Conservation (phyloP, 2,888 invertebrate species). For the Cryptophagus acutangulus region DNA sequence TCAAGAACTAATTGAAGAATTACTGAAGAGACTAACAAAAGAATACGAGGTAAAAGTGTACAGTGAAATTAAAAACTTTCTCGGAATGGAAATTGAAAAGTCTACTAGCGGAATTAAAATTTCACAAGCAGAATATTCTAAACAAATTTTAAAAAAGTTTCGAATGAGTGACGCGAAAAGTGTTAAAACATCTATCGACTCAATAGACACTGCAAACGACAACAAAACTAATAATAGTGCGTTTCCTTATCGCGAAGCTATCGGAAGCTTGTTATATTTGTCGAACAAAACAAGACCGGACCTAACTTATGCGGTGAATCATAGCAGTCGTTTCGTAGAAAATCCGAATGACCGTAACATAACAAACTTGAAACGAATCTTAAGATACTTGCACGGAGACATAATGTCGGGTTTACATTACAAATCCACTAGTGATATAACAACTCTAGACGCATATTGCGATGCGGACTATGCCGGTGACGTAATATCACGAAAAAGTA, state of each 20-base stretch:
- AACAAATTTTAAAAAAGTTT: too few relatives aligned
- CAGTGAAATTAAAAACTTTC: too few relatives aligned
- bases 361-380: conserved; percentile 9
- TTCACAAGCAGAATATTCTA: too few relatives aligned
- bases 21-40: too few relatives aligned
- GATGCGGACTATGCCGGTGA: conserved; percentile 25
- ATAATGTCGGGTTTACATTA: background rate
- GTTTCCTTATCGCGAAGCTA: conserved; percentile 20
- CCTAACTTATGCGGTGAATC: conserved; percentile 19
- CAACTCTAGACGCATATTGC: conserved; percentile 11
- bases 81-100: too few relatives aligned
- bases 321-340: too few relatives aligned
- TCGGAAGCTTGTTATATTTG: conserved; percentile 24
- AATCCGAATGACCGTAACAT: too few relatives aligned
- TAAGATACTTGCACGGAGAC: conserved; percentile 2
- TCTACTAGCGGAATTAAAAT: too few relatives aligned
- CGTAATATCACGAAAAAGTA: conserved; percentile 23
- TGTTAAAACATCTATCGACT: too few relatives aligned
- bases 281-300: conserved; percentile 22
- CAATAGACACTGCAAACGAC: conserved; percentile 5
- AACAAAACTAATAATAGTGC: conserved; percentile 5
- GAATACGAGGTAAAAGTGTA: too few relatives aligned
- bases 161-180: too few relatives aligned
- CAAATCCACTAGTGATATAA: background rate
- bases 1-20: too few relatives aligned